Base-by-base conservation (phyloP, 2,113 vertebrate genomes). In the Psettodes erumei region DNA sequence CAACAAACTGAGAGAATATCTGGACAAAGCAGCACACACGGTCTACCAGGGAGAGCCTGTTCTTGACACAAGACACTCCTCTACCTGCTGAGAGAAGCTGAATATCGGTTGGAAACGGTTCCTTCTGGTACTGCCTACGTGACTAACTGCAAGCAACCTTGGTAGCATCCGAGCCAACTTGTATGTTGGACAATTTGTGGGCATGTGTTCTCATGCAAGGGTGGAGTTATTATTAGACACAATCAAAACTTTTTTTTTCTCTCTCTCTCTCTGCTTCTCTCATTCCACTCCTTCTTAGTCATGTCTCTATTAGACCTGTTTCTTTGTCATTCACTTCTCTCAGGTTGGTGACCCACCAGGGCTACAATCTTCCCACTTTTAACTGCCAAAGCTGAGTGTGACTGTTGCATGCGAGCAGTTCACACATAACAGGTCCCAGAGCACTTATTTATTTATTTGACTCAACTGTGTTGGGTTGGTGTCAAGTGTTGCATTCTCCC, bases 201-300 rank as follows among this genome's bases (percentile, higher is more conserved):
- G 55, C 70, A n/a, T 81, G 70, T 87, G 77, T 71, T 69, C 37
- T 73, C 74, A 86, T 45, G 62, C 63, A 25, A 70, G 67, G 86
- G 89, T 75, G 78, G 77, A 66, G 85, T 81, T 62, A 32, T 42
- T 6, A 64, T 30, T 42, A 59, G 47, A 32, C 15, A 4, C 27
- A 40, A 19, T 10, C 62, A 51, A 58, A 73, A 16, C 38, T n/a
- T n/a, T n/a, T n/a, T n/a, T n/a, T n/a, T n/a, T n/a, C n/a, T n/a
- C 2, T 32, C 8, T 45, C 10, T 19, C 15, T 6, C 15, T 60
- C 7, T 53, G 56, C 35, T 47, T 40, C 25, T 74, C n/a, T 53
- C 35, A 38, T 74, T 65, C 47, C n/a, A 21, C 19, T 58, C 53
- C 27, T 47, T 65, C 30, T 64, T 62, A 51, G 27, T 82, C 66